Evolutionary conservation across 2,888 invertebrate genomes (phyloP).

Genomic region (Polia nebulosa): DNA sequence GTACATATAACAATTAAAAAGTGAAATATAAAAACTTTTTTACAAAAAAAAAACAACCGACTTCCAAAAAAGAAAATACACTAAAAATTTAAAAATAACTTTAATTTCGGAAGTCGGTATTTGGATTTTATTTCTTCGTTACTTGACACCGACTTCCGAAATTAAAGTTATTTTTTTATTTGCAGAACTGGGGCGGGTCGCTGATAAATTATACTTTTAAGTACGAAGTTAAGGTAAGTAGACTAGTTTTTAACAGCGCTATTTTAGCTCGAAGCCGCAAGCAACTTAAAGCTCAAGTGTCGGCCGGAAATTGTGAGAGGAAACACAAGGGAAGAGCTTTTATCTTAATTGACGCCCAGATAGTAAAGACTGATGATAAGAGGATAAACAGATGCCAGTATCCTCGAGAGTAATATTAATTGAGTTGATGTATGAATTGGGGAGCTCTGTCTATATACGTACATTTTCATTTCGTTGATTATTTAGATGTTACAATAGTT

Average conservation of each 20-base stretch:
- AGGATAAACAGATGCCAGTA: constrained; percentile 28
- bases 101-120: too few relatives aligned
- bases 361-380: constrained; percentile 47
- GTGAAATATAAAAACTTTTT: too few relatives aligned
- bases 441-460: constrained; percentile 12
- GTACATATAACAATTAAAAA: too few relatives aligned
- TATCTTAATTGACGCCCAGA: constrained; percentile 68
- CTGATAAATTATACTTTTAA: not conserved
- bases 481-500: too few relatives aligned
- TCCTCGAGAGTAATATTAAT: constrained; percentile 10
- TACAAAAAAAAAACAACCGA: too few relatives aligned
- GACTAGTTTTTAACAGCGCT: constrained; percentile 29
- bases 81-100: too few relatives aligned
- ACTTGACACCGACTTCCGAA: too few relatives aligned
- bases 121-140: too few relatives aligned
- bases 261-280: constrained; percentile 56
- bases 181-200: too few relatives aligned
- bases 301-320: constrained; percentile 67
- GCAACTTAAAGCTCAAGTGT: constrained; percentile 58
- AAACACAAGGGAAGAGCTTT: constrained; percentile 64
- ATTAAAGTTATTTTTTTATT: too few relatives aligned
- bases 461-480: too few relatives aligned
- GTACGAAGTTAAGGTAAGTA: not conserved
- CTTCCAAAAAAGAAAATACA: too few relatives aligned
- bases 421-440: constrained; percentile 3